These are phyloP conservation scores for Bubo bubo DNA, from an alignment of 2,113 vertebrate species.

Conservation along the genomic window DNA sequence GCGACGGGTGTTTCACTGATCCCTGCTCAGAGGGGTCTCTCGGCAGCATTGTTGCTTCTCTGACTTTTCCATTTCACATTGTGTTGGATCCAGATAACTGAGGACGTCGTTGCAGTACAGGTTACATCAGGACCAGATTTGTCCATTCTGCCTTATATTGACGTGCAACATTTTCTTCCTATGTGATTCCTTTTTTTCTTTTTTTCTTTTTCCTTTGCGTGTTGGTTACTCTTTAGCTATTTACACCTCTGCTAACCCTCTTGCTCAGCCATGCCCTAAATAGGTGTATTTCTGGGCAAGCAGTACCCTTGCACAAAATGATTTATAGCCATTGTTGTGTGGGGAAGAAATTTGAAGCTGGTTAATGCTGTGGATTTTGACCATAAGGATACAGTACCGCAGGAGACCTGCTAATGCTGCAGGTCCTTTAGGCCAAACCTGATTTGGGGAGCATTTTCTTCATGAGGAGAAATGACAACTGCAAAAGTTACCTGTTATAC, in stretches of 20 bases:
- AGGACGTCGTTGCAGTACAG: background rate
- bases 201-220: too few relatives aligned
- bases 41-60: rapidly evolving
- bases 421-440: background rate
- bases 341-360: background rate
- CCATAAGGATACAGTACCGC: background rate
- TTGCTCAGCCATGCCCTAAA: background rate
- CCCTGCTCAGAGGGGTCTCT: background rate
- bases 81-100: background rate
- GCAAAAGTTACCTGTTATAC: background rate
- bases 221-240: background rate
- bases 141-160: background rate
- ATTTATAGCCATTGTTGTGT: rapidly evolving
- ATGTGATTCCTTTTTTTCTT: background rate
- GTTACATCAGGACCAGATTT: background rate
- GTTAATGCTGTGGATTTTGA: background rate
- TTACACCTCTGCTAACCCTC: background rate
- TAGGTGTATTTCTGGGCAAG: rapidly evolving
- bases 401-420: background rate
- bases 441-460: background rate
- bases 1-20: background rate
- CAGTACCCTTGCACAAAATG: rapidly evolving
- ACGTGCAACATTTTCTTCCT: rapidly evolving
- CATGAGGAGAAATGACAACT: background rate
- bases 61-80: background rate